A percentile compares a stretch with the other conserved stretches of the same genome.
phyloP scores from a whole-genome alignment of 2,113 vertebrate genomes.

The Terrapene triunguis region DNA sequence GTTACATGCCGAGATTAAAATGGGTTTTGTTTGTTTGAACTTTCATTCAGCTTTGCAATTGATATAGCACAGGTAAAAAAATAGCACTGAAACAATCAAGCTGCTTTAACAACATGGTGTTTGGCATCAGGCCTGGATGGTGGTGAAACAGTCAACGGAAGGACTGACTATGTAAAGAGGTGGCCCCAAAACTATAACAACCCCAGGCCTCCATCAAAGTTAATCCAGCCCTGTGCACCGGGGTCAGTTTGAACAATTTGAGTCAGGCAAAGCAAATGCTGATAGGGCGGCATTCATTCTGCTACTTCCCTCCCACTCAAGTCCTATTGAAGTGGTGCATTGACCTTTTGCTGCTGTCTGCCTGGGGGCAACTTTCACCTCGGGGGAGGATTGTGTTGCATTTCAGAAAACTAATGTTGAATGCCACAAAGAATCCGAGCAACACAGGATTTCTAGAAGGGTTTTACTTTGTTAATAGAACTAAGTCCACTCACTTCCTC shows the following conservation, averaged over 20 bases:
- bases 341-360: neutral
- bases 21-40: no score
- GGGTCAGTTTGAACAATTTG: neutral
- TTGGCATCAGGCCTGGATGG: no score
- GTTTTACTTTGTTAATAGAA: neutral
- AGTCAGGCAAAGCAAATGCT: neutral
- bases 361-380: neutral
- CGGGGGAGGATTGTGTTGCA: neutral
- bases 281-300: neutral
- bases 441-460: neutral
- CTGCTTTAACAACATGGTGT: no score
- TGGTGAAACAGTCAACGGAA: no score
- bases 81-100: no score
- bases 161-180: no score
- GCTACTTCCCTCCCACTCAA: neutral
- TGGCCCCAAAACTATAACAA: neutral
- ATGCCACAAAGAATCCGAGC: neutral
- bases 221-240: neutral
- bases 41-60: no score
- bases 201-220: neutral
- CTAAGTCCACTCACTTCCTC: neutral
- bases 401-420: constrained; percentile 9
- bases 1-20: no score
- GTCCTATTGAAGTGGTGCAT: neutral
- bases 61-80: no score